phyloP scores from a whole-genome alignment of 2,888 invertebrate species.

The Taphrorychus bicolor region DNA sequence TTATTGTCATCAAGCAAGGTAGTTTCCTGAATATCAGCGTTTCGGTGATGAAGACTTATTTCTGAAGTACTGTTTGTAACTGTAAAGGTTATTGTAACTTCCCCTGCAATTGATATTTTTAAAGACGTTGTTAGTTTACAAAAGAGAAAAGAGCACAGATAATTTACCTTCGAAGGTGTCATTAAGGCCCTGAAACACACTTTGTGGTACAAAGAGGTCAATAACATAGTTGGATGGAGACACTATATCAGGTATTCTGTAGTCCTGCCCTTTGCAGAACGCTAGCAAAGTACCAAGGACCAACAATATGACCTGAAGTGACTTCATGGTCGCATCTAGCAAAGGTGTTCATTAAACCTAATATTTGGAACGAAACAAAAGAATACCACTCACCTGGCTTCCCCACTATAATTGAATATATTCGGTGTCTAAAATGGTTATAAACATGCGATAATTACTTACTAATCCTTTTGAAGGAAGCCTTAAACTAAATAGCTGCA shows the following conservation, averaged over 20 bases:
- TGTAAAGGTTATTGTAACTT: conserved; percentile 18
- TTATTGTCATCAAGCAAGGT: background rate
- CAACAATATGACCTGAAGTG: background rate
- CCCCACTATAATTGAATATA: background rate
- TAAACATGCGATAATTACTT: background rate
- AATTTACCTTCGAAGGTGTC: conserved; percentile 13
- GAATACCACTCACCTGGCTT: background rate
- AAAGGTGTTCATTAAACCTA: no score
- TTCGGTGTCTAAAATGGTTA: background rate
- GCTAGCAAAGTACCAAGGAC: background rate
- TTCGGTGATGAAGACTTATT: conserved; percentile 20
- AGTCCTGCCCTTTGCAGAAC: conserved; percentile 42
- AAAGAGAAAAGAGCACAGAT: background rate
- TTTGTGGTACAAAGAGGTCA: conserved; percentile 52
- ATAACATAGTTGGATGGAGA: conserved; percentile 64
- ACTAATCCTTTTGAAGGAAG: background rate
- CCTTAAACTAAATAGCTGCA: background rate
- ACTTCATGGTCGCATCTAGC: background rate
- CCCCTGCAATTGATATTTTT: background rate
- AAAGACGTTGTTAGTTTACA: background rate
- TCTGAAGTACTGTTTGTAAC: conserved; percentile 10
- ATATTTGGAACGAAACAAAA: no score
- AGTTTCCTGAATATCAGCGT: background rate
- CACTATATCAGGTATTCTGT: conserved; percentile 62
- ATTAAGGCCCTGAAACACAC: conserved; percentile 26